A percentile compares a stretch with the other conserved stretches of the same genome.
phyloP scores from a whole-genome alignment of 2,113 vertebrate species.

The Oryzias woworae region DNA sequence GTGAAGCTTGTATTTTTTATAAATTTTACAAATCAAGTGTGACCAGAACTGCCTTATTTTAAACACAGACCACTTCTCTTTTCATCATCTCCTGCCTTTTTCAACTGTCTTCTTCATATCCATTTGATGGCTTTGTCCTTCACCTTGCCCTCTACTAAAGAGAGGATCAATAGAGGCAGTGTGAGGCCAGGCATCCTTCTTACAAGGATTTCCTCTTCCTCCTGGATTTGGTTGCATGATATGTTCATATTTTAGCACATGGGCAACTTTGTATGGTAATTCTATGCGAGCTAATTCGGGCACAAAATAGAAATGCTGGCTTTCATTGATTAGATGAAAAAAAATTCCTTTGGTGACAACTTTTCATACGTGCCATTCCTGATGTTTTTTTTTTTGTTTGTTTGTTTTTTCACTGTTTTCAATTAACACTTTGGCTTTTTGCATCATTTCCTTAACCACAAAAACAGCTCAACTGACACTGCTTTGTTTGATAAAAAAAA shows the following conservation, averaged over 20 bases:
- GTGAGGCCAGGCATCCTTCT: conserved; percentile 35
- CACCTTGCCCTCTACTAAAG: conserved; percentile 45
- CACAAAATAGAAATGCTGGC: background rate
- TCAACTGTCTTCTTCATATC: conserved; percentile 27
- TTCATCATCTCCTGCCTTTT: conserved; percentile 33
- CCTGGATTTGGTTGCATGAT: conserved; percentile 30
- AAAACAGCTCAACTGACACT: too few relatives aligned
- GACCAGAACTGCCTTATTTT: too few relatives aligned
- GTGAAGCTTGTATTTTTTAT: too few relatives aligned
- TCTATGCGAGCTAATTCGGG: conserved; percentile 5
- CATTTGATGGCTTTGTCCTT: conserved; percentile 54
- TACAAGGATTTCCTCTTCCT: conserved; percentile 39
- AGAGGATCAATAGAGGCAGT: conserved; percentile 59
- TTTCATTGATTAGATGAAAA: background rate
- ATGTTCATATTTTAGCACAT: conserved; percentile 12
- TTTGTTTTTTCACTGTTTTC: too few relatives aligned
- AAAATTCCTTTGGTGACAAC: conserved; percentile 2
- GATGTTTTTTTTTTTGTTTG: too few relatives aligned
- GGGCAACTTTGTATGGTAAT: conserved; percentile 4
- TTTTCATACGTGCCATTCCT: too few relatives aligned
- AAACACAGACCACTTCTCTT: background rate
- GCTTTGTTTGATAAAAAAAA: too few relatives aligned
- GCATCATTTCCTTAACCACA: too few relatives aligned
- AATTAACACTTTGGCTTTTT: too few relatives aligned
- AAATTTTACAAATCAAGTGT: too few relatives aligned